Percentiles rank a stretch among this genome's conserved stretches.
These are phyloP conservation scores for Heliocidaris erythrogramma DNA, from an alignment of 35 echinoderm and acorn worm genomes.

Conservation along the genomic window DNA sequence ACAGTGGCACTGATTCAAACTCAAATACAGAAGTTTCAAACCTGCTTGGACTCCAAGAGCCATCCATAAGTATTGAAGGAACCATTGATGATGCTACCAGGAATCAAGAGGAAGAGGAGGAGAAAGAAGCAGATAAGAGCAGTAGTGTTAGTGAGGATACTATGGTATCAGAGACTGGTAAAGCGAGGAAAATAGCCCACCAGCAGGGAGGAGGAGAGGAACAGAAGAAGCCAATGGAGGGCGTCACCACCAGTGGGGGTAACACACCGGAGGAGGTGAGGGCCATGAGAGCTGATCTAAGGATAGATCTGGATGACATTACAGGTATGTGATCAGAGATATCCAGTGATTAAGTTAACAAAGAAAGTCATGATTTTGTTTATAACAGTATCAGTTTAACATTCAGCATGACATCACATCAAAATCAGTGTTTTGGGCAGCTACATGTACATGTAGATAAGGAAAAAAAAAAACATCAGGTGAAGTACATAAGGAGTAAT, in stretches of 20 bases:
- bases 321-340: background rate
- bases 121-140: conserved; percentile 6
- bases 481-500: too few species aligned
- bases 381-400: too few species aligned
- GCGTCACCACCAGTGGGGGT: background rate
- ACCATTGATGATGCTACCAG: background rate
- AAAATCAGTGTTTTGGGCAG: too few species aligned
- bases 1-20: background rate
- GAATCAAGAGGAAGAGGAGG: background rate
- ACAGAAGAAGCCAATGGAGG: background rate
- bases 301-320: conserved; percentile 41
- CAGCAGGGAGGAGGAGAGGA: background rate
- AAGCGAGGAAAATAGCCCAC: background rate
- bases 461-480: too few species aligned
- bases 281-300: conserved; percentile 11
- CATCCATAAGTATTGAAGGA: background rate
- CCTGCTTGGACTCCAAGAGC: background rate
- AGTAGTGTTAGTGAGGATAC: conserved; percentile 41
- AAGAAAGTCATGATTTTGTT: too few species aligned
- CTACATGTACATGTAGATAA: too few species aligned
- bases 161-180: conserved; percentile 12
- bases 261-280: background rate
- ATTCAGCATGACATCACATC: too few species aligned
- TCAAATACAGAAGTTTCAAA: background rate
- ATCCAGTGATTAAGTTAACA: background rate